Percentiles rank a stretch among this genome's conserved stretches.
These are phyloP conservation scores for Deladenus siricidicola DNA, from an alignment of 2,888 invertebrate genomes.

Conservation along the genomic window DNA sequence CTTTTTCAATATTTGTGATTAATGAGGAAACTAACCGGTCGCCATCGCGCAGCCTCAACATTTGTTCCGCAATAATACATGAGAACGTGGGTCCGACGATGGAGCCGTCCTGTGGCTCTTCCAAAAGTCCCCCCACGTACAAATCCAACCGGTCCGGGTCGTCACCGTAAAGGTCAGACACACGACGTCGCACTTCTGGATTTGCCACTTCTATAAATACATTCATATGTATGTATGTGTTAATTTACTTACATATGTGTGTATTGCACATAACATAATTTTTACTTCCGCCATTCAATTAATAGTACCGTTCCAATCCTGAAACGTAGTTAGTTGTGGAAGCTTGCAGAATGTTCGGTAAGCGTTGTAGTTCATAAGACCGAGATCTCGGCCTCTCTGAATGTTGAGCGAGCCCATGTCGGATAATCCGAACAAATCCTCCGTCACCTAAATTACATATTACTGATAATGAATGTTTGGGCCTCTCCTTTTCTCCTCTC, in stretches of 20 bases:
- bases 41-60: constrained; percentile 56
- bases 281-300: background rate
- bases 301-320: constrained; percentile 64
- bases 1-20: background rate
- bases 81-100: constrained; percentile 57
- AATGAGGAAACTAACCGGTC: constrained; percentile 53
- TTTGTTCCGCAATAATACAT: constrained; percentile 58
- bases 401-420: constrained; percentile 92
- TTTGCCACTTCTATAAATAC: constrained; percentile 41
- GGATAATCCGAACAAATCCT: constrained; percentile 36
- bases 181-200: constrained; percentile 37
- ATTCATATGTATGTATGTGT: background rate
- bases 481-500: background rate
- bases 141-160: constrained; percentile 54
- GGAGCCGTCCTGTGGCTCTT: constrained; percentile 55
- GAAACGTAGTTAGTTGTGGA: constrained; percentile 61
- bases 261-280: background rate
- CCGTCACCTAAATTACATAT: constrained; percentile 56
- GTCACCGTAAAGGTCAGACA: constrained; percentile 37
- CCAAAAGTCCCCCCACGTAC: constrained; percentile 57
- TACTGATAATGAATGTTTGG: background rate
- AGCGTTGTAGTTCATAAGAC: constrained; percentile 72
- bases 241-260: background rate
- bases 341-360: constrained; percentile 81
- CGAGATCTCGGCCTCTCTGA: constrained; percentile 86